Evolutionary conservation across 1,140 invertebrate genomes (phyloP).

Genomic region (Parasteatoda tepidariorum): DNA sequence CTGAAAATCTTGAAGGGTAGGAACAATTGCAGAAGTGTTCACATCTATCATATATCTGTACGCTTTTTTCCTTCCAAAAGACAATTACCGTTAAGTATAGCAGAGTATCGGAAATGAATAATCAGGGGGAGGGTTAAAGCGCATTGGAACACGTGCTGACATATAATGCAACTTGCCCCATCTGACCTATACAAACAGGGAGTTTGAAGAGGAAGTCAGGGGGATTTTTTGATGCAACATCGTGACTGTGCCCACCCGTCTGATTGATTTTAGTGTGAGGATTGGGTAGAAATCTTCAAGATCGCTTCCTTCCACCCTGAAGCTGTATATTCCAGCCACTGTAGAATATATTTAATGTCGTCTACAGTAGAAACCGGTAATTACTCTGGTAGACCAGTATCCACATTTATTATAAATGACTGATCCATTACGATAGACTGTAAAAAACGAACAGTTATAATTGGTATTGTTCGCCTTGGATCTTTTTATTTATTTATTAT

Average conservation of each 20-base stretch:
- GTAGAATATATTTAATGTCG: not conserved
- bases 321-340: not conserved
- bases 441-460: too few relatives aligned
- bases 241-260: slow-evolving; percentile 35
- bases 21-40: too few relatives aligned
- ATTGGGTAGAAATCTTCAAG: not conserved
- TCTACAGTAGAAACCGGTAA: not conserved
- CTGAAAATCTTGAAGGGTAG: too few relatives aligned
- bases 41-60: too few relatives aligned
- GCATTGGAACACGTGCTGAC: slow-evolving; percentile 4
- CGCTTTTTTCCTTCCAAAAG: too few relatives aligned
- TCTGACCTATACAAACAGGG: slow-evolving; percentile 4
- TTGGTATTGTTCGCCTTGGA: too few relatives aligned
- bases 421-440: not conserved
- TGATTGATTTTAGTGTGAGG: slow-evolving; percentile 14
- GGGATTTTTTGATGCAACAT: not conserved
- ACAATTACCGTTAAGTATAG: too few relatives aligned
- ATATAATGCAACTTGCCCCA: not conserved
- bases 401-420: not conserved
- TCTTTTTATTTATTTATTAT: too few relatives aligned
- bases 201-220: not conserved
- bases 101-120: not conserved
- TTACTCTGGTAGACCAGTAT: not conserved
- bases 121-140: not conserved
- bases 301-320: not conserved